Evolutionary conservation across 2,797 vertebrate genomes (phyloP).

Genomic region (Falco berigora): DNA sequence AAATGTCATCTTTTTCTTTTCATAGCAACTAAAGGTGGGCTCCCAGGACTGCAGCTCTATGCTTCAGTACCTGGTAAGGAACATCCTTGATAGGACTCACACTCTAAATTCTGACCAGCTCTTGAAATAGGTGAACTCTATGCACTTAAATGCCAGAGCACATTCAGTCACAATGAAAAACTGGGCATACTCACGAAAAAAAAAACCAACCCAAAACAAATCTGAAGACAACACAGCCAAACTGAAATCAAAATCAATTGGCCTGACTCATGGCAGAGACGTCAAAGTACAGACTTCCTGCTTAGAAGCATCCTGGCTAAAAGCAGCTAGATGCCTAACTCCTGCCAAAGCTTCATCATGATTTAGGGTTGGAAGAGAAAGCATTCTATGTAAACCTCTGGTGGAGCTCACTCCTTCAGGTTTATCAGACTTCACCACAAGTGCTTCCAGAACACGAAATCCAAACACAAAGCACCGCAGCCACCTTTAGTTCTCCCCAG

Average conservation of each 20-base stretch:
- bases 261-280: neutral
- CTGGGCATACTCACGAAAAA: neutral
- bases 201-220: neutral
- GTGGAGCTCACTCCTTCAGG: neutral
- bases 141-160: neutral
- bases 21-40: neutral
- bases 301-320: neutral
- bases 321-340: neutral
- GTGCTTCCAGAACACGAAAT: neutral
- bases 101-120: neutral
- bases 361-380: neutral
- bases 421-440: neutral
- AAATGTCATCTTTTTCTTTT: neutral
- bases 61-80: neutral
- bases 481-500: neutral
- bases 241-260: neutral
- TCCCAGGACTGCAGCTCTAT: neutral
- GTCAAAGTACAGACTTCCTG: neutral
- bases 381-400: neutral
- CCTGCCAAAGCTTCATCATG: neutral
- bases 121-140: neutral
- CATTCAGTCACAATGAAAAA: neutral
- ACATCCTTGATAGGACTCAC: neutral
- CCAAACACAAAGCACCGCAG: neutral
- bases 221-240: neutral